Base-by-base conservation (phyloP, 2,797 vertebrate genomes). In the Megalops cyprinoides region DNA sequence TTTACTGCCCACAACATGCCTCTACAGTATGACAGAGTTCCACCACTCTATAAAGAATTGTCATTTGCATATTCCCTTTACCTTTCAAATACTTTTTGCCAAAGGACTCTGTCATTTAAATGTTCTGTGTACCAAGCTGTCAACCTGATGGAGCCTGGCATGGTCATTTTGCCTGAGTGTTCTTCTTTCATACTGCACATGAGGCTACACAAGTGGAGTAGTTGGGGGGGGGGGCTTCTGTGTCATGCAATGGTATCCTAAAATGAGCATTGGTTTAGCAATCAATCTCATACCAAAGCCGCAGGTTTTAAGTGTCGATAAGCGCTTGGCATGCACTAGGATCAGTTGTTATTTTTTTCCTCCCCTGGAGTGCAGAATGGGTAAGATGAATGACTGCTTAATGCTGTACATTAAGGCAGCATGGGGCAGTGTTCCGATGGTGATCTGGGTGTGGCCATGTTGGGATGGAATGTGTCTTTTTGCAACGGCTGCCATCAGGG, bases 311-410 rank as follows among this genome's bases (percentile, higher is more conserved):
- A 31, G 23, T 71, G 39, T 71, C 39, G 14, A n/a, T 44, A 44
- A 42, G 37, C 9, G 67, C 73, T 15, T 3, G n/a, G 73, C 48
- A 28, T 15, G 44, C 12, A 3, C 1, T 4, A 44, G 71, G 71
- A 46, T 49, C 2, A 31, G 42, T 48, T 74, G 73, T 39, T 44
- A 8, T 28, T 39, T 23, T 51, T n/a, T 79, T 51, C 74, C 76
- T 74, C 60, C 31, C 51, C 10, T 3, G 18, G 20, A 20, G 65
- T 85, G 86, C 86, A 85, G 82, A 81, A 82, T 73, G 65, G 79
- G 74, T 77, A 87, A 89, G 87, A 93, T 87, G 87, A 88, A 93
- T 92, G 91, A 86, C 90, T 88, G 89, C 88, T 84, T 91, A 86
- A 91, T 87, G 85, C 90, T 86, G 86, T 87, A 85, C 84, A 88